Percentiles rank a stretch among this genome's conserved stretches.
Conservation (phyloP, 2,113 vertebrate genomes). For the Spermophilus dauricus region DNA sequence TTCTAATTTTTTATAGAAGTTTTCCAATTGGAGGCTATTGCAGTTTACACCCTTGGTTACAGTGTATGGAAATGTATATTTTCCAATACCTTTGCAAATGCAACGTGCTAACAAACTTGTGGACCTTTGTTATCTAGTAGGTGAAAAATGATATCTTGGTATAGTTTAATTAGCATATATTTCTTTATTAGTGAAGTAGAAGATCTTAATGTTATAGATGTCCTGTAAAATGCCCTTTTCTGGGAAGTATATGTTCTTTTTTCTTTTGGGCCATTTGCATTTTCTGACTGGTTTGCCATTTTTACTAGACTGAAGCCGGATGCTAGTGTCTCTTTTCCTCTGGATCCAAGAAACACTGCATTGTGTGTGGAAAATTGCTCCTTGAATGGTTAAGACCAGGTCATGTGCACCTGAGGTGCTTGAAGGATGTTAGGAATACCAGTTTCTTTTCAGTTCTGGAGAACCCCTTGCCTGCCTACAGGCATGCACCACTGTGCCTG, state of each 20-base stretch:
- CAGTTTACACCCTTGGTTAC: background rate
- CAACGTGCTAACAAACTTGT: background rate
- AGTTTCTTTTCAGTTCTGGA: background rate
- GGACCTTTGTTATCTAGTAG: slow-evolving; percentile 7
- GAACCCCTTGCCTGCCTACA: background rate
- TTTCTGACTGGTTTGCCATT: slow-evolving; percentile 51
- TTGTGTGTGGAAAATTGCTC: background rate
- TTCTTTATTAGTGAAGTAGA: slow-evolving; percentile 43
- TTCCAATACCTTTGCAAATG: background rate
- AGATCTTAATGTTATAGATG: background rate
- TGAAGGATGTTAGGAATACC: background rate
- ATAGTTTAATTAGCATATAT: slow-evolving; percentile 39
- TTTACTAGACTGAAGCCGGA: slow-evolving; percentile 25
- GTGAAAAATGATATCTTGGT: slow-evolving; percentile 40
- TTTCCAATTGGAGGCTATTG: background rate
- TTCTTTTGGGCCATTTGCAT: background rate
- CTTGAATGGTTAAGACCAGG: background rate
- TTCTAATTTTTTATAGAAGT: slow-evolving; percentile 17
- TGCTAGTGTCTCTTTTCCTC: background rate
- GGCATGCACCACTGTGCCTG: too few relatives aligned
- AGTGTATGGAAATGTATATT: slow-evolving; percentile 22
- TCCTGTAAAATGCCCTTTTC: slow-evolving; percentile 38
- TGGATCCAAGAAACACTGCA: background rate
- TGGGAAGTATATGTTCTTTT: background rate
- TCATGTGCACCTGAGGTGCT: background rate